Evolutionary conservation across 2,888 invertebrate genomes (phyloP), one percentile per base, ranked within the genome.

Genomic region (Microplitis manilae): DNA sequence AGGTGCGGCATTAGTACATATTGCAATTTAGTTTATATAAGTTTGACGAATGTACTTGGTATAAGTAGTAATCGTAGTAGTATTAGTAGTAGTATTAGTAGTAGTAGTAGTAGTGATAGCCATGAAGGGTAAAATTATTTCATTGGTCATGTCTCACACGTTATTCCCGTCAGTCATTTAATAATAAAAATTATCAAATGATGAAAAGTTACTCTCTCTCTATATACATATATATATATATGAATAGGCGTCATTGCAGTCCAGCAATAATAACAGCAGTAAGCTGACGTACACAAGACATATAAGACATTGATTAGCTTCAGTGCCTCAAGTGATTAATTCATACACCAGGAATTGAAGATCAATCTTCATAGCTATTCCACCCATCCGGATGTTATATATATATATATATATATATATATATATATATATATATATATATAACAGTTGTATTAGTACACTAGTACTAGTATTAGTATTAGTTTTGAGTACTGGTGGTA

Each of bases 1-100:
- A 82, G 80, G 80, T 75, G 80, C 79, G 81, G 75, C 65, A 15
- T 38, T 50, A 13, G 50, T 50, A 13, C 4, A 2, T 50, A 8
- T 13, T 8, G 8, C 13, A 13, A 13, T 13, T 2, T 50, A 50
- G 50, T 13, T 50, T 50, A 50, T 1, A 50, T 50, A 13, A 13
- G 50, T 50, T 8, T 13, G 50, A 13, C 50, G 13, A 30, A 30
- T 30, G 30, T 30, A 30, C 30, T 30, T 30, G 30, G 30, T 30
- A 30, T 30, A 30, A 30, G 30, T 30, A 30, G 30, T 30, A 30
- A 4, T 30, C 1, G 30, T 30, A 30, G 2, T 20, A 30, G 30
- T 30, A 30, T 2, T 30, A 2, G 30, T 30, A 30, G 30, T 30
- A n/a, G n/a, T n/a, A n/a, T n/a, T n/a, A n/a, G n/a, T 20, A 17